Evolutionary conservation across 2,888 invertebrate genomes (phyloP).

Genomic region (Chesias legatella): DNA sequence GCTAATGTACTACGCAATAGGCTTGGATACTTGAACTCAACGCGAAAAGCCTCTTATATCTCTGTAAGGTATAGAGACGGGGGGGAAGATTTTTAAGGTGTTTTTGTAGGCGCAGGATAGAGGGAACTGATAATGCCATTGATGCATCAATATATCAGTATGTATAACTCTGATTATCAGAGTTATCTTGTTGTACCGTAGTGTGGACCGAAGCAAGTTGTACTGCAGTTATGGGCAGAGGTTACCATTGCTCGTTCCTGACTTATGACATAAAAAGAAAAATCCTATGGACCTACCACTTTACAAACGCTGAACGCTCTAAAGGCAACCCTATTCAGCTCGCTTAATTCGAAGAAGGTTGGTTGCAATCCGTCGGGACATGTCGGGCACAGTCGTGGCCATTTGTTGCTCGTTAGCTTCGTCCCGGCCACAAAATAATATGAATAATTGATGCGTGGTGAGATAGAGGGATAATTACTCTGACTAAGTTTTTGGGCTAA

Average conservation of each 20-base stretch:
- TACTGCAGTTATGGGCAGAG: no score
- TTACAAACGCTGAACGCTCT: no score
- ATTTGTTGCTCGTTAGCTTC: slow-evolving; percentile 53
- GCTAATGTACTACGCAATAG: slow-evolving; percentile 8
- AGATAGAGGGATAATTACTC: slow-evolving; percentile 23
- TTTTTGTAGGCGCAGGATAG: no score
- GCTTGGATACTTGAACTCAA: slow-evolving; percentile 11
- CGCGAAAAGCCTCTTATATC: slow-evolving; percentile 5
- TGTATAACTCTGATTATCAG: no score
- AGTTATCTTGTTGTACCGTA: no score
- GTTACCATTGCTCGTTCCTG: no score
- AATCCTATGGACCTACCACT: no score
- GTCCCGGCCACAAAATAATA: slow-evolving; percentile 50
- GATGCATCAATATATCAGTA: no score
- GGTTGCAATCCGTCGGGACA: slow-evolving; percentile 20
- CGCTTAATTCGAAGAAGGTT: slow-evolving; percentile 22
- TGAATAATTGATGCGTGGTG: slow-evolving; percentile 53
- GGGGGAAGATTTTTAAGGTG: neutral
- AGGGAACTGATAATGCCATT: no score
- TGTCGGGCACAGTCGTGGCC: slow-evolving; percentile 23
- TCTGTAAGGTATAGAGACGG: neutral
- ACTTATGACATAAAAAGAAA: no score
- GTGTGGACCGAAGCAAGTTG: no score
- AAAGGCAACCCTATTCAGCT: slow-evolving; percentile 23
- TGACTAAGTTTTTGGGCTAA: slow-evolving; percentile 24